Percentiles rank a stretch among this genome's conserved stretches.
Evolutionary conservation across 1,140 invertebrate genomes (phyloP).

Genomic region (Drosophila nasuta): DNA sequence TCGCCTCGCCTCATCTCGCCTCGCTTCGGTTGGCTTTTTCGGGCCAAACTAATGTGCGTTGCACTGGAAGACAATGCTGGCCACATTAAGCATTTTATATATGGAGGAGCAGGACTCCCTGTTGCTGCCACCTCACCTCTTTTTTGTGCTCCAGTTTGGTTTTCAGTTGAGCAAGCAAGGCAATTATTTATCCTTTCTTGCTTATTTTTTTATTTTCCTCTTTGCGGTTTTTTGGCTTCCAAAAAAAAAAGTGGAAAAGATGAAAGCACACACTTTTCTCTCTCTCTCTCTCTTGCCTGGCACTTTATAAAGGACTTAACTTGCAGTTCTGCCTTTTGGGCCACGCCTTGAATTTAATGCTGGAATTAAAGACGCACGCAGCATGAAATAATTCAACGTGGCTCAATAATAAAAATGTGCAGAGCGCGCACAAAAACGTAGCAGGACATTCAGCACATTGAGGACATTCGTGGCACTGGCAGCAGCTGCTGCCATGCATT

Average conservation of each 20-base stretch:
- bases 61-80: constrained; percentile 75
- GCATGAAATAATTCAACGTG: constrained; percentile 28
- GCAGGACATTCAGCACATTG: constrained; percentile 52
- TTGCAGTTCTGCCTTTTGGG: constrained; percentile 14
- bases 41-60: constrained; percentile 75
- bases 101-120: background rate
- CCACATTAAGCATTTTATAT: constrained; percentile 62
- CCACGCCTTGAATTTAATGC: constrained; percentile 35
- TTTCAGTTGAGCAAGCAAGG: constrained; percentile 74
- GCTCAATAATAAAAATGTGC: constrained; percentile 26
- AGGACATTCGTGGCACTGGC: constrained; percentile 37
- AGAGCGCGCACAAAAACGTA: constrained; percentile 61
- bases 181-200: constrained; percentile 73
- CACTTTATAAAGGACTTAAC: constrained; percentile 44
- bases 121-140: too few species aligned
- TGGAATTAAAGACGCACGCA: constrained; percentile 65
- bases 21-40: background rate
- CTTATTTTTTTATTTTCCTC: background rate
- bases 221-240: background rate
- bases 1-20: background rate
- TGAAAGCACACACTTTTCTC: constrained; percentile 1
- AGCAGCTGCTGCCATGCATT: constrained; percentile 59
- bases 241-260: constrained; percentile 1
- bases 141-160: background rate
- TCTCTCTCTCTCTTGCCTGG: constrained; percentile 1